A percentile compares a stretch with the other conserved stretches of the same genome.
These are phyloP conservation scores for Ditylenchus dipsaci DNA, from an alignment of 1,140 invertebrate genomes.

Conservation along the genomic window DNA sequence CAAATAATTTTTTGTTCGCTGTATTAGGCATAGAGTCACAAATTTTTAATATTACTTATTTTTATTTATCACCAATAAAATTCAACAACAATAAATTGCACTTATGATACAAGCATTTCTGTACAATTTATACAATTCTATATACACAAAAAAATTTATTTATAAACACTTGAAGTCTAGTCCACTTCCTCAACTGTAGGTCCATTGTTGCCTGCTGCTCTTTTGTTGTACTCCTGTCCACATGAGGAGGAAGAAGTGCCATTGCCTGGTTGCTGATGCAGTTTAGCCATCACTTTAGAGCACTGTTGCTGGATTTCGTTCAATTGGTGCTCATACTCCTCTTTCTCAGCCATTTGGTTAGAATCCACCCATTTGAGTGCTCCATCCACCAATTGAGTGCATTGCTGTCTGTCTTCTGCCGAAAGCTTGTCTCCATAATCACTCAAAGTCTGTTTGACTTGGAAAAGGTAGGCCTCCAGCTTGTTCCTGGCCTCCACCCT, in stretches of 20 bases:
- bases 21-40: too few species aligned
- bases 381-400: conserved; percentile 84
- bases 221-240: not conserved
- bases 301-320: too few species aligned
- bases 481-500: too few species aligned
- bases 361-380: conserved; percentile 87
- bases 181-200: not conserved
- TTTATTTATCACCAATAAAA: too few species aligned
- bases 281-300: too few species aligned
- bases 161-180: not conserved
- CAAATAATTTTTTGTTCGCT: too few species aligned
- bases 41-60: too few species aligned
- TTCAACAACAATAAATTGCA: too few species aligned
- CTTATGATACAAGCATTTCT: too few species aligned
- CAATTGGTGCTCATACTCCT: too few species aligned
- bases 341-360: conserved; percentile 83
- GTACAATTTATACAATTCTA: too few species aligned
- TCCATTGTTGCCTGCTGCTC: not conserved
- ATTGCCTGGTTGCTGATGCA: not conserved
- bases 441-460: conserved; percentile 27
- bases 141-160: not conserved
- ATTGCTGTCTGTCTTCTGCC: conserved; percentile 75
- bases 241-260: conserved; percentile 1
- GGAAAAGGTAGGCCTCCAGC: conserved; percentile 90
- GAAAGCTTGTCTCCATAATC: conserved; percentile 65